phyloP scores from a whole-genome alignment of 2,797 vertebrate species.

The Dendrocincla fuliginosa region DNA sequence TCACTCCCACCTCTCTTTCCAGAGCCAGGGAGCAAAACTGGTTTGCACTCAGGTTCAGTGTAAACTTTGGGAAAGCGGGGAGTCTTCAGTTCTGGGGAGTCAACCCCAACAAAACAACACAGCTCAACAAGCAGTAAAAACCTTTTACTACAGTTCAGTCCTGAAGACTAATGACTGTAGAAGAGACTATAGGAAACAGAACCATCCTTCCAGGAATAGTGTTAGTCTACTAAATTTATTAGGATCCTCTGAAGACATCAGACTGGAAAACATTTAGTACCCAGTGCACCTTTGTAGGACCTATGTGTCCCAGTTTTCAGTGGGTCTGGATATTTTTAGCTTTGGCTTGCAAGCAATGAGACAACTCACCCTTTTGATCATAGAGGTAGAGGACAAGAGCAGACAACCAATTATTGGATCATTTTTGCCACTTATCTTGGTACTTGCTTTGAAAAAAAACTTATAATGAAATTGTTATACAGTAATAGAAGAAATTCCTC shows the following conservation, averaged over 20 bases:
- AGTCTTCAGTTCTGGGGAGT: neutral
- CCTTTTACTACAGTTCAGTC: fast-evolving
- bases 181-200: neutral
- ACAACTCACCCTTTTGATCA: neutral
- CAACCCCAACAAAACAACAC: neutral
- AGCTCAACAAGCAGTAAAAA: neutral
- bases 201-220: neutral
- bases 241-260: neutral
- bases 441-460: neutral
- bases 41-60: neutral
- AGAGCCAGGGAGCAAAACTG: neutral
- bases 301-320: neutral
- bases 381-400: neutral
- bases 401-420: neutral
- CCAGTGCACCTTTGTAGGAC: neutral
- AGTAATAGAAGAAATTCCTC: neutral
- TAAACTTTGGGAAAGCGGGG: neutral
- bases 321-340: neutral
- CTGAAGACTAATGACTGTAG: neutral
- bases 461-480: neutral
- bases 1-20: neutral
- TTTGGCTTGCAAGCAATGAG: neutral
- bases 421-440: neutral
- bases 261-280: neutral
- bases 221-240: neutral